These are phyloP conservation scores for Thalassoma bifasciatum DNA, from an alignment of 2,113 vertebrate genomes.

Conservation along the genomic window DNA sequence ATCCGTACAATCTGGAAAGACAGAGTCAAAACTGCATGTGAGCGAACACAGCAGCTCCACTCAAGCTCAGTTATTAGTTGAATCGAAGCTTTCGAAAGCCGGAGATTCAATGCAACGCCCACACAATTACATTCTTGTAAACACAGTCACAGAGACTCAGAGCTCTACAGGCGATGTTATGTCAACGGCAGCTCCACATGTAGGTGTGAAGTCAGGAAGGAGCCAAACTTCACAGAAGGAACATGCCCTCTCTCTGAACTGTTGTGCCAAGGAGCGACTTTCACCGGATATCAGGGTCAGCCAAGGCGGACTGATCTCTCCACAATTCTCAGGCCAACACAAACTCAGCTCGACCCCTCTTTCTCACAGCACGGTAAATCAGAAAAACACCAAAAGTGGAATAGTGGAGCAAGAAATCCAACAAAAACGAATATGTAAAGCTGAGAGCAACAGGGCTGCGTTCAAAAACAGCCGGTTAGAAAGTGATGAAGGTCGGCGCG, in stretches of 20 bases:
- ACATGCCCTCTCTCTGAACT: slow-evolving; percentile 3
- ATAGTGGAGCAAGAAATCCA: slow-evolving; percentile 27
- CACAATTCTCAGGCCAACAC: slow-evolving; percentile 39
- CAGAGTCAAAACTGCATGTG: slow-evolving; percentile 12
- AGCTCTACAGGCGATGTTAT: slow-evolving; percentile 1
- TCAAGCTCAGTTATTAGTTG: slow-evolving; percentile 22
- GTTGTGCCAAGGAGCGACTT: slow-evolving; percentile 30
- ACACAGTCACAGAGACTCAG: slow-evolving; percentile 26
- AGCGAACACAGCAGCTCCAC: background rate
- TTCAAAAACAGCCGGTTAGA: slow-evolving; percentile 15
- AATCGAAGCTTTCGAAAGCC: slow-evolving; percentile 13
- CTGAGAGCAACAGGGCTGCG: background rate
- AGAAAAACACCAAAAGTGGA: slow-evolving; percentile 28
- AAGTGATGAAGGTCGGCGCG: background rate
- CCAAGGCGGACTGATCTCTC: slow-evolving; percentile 17
- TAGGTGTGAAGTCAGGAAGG: slow-evolving; percentile 23
- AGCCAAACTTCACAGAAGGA: slow-evolving; percentile 38
- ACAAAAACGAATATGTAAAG: slow-evolving; percentile 22
- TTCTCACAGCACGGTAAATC: slow-evolving; percentile 7
- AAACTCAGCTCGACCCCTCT: slow-evolving; percentile 18
- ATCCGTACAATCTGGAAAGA: slow-evolving; percentile 17
- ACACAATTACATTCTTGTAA: slow-evolving; percentile 28
- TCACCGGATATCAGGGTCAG: slow-evolving; percentile 3
- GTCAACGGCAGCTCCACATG: slow-evolving; percentile 32
- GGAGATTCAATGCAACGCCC: background rate